Evolutionary conservation across 2,113 vertebrate genomes (phyloP), one percentile per base, ranked within the genome.

Genomic region (Perognathus longimembris): DNA sequence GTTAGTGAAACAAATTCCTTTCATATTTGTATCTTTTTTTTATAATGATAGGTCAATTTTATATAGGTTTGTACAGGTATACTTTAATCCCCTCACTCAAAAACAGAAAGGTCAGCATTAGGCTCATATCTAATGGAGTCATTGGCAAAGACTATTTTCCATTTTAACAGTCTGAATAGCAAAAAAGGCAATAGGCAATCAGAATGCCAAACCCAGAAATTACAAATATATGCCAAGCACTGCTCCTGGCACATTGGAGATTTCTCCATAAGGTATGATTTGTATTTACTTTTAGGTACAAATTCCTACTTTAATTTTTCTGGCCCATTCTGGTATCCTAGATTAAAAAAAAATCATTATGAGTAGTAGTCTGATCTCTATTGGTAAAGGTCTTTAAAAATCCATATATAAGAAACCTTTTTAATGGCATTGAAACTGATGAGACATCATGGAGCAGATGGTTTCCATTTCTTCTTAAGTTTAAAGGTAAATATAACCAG

Each of bases 211-310:
- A 54, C 4, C 38, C 82, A 8, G 32, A 88, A 22, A 28, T 20
- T 66, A 8, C 26, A 64, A 69, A 88, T 6, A 28, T 34, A 77
- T 4, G 28, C 17, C 57, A 77, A 78, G 20, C n/a, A 71, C n/a
- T 34, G 4, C 59, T 85, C 34, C 70, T 77, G 45, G n/a, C 21
- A 85, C n/a, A 38, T 3, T 59, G 30, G 74, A 54, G 2, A 36
- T 42, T 64, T 63, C 36, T 84, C 59, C 57, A 18, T 32, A 69
- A 63, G 5, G 21, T 84, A 42, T 18, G 66, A 81, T 26, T n/a
- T 45, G 81, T 89, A 69, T 42, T 93, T 89, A 78, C 38, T 88
- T 30, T 90, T 75, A 82, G 50, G 30, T 70, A 69, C 20, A 88
- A 92, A 92, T 92, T 82, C 22, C 24, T 6, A 66, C 12, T 90